Base-by-base conservation (phyloP, 2,113 vertebrate species). In the Himantopus leucocephalus region DNA sequence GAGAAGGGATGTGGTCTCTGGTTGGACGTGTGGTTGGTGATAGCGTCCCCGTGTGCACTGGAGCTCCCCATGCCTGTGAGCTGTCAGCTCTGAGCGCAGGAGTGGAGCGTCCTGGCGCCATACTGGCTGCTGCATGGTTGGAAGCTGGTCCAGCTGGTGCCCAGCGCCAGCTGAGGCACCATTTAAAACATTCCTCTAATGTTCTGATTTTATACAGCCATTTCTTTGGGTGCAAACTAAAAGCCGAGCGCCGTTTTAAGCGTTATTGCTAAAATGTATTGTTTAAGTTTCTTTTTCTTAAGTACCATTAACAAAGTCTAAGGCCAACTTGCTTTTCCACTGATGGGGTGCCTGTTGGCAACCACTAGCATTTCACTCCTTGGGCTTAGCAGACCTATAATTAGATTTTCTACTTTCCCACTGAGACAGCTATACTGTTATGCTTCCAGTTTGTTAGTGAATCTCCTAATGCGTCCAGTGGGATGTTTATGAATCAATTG, bases 41-140 rank as follows among this genome's bases (percentile, higher is more conserved):
- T 2, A 58, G 43, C 43, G 47, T 50, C 66, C 34, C 34, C 0
- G 3, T 10, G 39, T 1, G 2, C 2, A 1, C 37, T 21, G 27
- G 10, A 55, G 19, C 35, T 39, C 43, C 21, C 8, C 1, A 8
- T 14, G 8, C 41, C 29, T 18, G 20, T 4, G 37, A 85, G 37
- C 56, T 26, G 64, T 41, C 3, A 5, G 26, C 35, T 74, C 67
- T 8, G 10, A 30, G 35, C 2, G 2, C 12, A n/a, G 35, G 39
- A 66, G 6, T 32, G 63, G 58, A 47, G 48, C 18, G 27, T 52
- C 43, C 58, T 3, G 2, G 29, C 9, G 58, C 30, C 4, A 1
- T 5, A 9, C 23, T 0, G 0, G 50, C 27, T 64, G 73, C 66
- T 1, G 1, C 9, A 0, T 5, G 45, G 37, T 64, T 81, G 63